Percentiles rank a stretch among this genome's conserved stretches.
Evolutionary conservation across 1,140 invertebrate genomes (phyloP).

Genomic region (Plutomurus gul): DNA sequence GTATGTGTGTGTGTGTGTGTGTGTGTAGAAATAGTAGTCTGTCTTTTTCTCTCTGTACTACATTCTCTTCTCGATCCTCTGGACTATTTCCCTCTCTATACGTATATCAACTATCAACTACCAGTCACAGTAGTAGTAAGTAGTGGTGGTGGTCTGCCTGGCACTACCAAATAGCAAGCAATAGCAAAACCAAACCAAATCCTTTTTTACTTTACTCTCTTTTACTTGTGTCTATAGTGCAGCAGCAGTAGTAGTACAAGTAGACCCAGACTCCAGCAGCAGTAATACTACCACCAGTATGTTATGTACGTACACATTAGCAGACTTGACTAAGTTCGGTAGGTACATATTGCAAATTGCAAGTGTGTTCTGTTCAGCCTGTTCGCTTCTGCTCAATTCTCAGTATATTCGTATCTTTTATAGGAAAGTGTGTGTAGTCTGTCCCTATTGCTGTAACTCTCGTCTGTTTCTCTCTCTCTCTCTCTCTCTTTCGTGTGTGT

Average conservation of each 20-base stretch:
- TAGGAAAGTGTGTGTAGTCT: neutral
- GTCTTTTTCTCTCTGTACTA: constrained; percentile 12
- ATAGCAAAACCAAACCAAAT: neutral
- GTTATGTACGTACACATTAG: neutral
- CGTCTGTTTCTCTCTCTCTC: neutral
- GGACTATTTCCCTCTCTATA: neutral
- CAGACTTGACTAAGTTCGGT: neutral
- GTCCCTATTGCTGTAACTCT: neutral
- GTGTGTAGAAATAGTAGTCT: neutral
- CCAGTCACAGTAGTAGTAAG: neutral
- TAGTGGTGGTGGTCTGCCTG: neutral
- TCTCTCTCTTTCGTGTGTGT: neutral
- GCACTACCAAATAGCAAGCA: neutral
- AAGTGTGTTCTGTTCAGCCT: neutral
- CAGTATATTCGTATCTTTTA: neutral
- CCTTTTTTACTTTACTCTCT: neutral
- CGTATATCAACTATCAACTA: neutral
- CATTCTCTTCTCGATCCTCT: constrained; percentile 2
- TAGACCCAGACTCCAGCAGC: neutral
- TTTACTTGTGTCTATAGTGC: neutral
- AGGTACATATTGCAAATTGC: constrained; percentile 7
- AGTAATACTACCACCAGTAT: neutral
- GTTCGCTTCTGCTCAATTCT: neutral
- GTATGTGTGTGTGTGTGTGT: neutral
- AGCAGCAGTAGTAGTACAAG: neutral